Conservation (phyloP, 1,140 invertebrate genomes). For the Drosophila hydei region DNA sequence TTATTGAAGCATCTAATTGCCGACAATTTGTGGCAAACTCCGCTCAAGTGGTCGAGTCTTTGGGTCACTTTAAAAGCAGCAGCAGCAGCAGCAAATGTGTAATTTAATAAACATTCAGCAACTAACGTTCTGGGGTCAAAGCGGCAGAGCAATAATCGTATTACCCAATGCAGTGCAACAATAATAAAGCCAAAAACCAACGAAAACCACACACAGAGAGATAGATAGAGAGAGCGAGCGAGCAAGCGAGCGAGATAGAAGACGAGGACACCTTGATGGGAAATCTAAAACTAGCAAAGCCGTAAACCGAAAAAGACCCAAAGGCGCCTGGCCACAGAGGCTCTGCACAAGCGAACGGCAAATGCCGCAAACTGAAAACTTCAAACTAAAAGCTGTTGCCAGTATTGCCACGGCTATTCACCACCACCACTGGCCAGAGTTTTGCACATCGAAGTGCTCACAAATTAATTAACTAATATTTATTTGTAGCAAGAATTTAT, state of each 20-base stretch:
- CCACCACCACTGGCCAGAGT: slow-evolving; percentile 26
- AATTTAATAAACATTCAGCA: slow-evolving; percentile 63
- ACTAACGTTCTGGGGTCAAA: slow-evolving; percentile 22
- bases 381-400: slow-evolving; percentile 41
- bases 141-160: slow-evolving; percentile 65
- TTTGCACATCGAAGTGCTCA: slow-evolving; percentile 12
- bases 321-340: not conserved
- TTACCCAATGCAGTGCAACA: slow-evolving; percentile 47
- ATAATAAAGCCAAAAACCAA: slow-evolving; percentile 58
- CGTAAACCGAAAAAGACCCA: slow-evolving; percentile 32
- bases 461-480: slow-evolving; percentile 80
- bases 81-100: slow-evolving; percentile 54
- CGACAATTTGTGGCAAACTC: slow-evolving; percentile 57
- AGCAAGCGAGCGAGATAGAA: not conserved
- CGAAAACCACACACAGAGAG: not conserved
- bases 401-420: slow-evolving; percentile 24
- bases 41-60: slow-evolving; percentile 38
- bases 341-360: no score
- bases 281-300: slow-evolving; percentile 31
- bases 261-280: not conserved
- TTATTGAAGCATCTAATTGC: slow-evolving; percentile 75
- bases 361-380: slow-evolving; percentile 55
- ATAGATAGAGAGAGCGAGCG: not conserved
- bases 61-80: slow-evolving; percentile 57
- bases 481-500: slow-evolving; percentile 71